Percentiles rank a stretch among this genome's conserved stretches.
phyloP scores from a whole-genome alignment of 2,113 vertebrate species.

The Chionodraco myersi region DNA sequence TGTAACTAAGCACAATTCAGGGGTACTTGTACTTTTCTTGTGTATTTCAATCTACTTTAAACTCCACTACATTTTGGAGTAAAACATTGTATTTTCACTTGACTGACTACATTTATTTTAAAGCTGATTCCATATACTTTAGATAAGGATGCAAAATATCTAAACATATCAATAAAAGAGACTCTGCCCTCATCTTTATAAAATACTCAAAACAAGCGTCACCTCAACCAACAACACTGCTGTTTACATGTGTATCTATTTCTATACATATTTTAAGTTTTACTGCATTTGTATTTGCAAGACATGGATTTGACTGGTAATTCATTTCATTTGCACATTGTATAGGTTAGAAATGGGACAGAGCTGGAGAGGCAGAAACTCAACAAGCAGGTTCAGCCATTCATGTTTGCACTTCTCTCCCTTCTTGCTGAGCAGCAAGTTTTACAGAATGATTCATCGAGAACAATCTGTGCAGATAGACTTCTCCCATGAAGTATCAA shows the following conservation, averaged over 20 bases:
- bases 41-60: too few species aligned
- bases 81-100: too few species aligned
- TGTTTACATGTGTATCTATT: not conserved
- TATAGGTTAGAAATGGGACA: not conserved
- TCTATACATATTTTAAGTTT: not conserved
- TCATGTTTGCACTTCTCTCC: slow-evolving; percentile 37
- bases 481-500: slow-evolving; percentile 8
- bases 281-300: not conserved
- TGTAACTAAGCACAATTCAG: too few species aligned
- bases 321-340: not conserved
- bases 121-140: too few species aligned
- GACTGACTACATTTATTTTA: too few species aligned
- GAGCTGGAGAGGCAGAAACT: slow-evolving; percentile 34
- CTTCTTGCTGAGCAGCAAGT: slow-evolving; percentile 63
- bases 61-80: too few species aligned
- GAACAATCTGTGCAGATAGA: slow-evolving; percentile 51
- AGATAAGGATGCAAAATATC: too few species aligned
- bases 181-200: too few species aligned
- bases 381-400: slow-evolving; percentile 48
- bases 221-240: not conserved
- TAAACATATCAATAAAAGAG: too few species aligned
- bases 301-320: not conserved
- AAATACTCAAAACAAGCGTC: too few species aligned
- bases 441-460: slow-evolving; percentile 37
- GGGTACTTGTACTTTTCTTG: too few species aligned